A percentile compares a stretch with the other conserved stretches of the same genome.
Conservation (phyloP, 2,113 vertebrate species). For the Nibea coibor region DNA sequence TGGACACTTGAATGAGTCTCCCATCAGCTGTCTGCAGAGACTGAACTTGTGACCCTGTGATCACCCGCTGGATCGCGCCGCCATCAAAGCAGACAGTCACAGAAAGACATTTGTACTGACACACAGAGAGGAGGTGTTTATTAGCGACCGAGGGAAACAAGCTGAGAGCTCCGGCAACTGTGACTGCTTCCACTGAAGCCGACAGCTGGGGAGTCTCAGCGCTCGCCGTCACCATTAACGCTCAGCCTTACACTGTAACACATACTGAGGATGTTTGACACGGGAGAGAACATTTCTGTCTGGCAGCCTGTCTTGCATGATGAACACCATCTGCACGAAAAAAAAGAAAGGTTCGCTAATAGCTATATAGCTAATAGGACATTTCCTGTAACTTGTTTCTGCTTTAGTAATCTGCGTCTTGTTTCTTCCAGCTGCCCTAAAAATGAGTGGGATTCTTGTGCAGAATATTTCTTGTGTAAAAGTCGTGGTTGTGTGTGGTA, state of each 20-base stretch:
- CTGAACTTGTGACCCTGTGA: slow-evolving; percentile 12
- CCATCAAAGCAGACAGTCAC: slow-evolving; percentile 6
- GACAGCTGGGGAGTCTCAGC: slow-evolving; percentile 56
- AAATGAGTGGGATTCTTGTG: background rate
- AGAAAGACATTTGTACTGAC: slow-evolving; percentile 4
- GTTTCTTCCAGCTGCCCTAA: no score
- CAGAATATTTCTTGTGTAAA: background rate
- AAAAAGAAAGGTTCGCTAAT: background rate
- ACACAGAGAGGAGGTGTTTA: slow-evolving; percentile 34
- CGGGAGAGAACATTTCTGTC: background rate
- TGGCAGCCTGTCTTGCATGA: background rate
- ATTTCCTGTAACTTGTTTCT: no score
- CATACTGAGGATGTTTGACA: slow-evolving; percentile 34
- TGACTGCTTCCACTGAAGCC: slow-evolving; percentile 10
- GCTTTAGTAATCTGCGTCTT: no score
- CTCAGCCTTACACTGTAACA: slow-evolving; percentile 3
- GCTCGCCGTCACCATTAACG: slow-evolving; percentile 18
- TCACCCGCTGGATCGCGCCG: background rate
- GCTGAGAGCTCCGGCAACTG: slow-evolving; percentile 36
- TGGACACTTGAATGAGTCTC: background rate
- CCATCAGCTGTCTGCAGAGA: slow-evolving; percentile 14
- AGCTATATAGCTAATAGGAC: background rate
- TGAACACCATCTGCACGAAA: background rate
- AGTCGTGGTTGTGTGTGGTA: background rate
- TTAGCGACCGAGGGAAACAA: slow-evolving; percentile 12